Percentiles rank a stretch among this genome's conserved stretches.
phyloP scores from a whole-genome alignment of 2,113 vertebrate genomes.

The Holacanthus passer region DNA sequence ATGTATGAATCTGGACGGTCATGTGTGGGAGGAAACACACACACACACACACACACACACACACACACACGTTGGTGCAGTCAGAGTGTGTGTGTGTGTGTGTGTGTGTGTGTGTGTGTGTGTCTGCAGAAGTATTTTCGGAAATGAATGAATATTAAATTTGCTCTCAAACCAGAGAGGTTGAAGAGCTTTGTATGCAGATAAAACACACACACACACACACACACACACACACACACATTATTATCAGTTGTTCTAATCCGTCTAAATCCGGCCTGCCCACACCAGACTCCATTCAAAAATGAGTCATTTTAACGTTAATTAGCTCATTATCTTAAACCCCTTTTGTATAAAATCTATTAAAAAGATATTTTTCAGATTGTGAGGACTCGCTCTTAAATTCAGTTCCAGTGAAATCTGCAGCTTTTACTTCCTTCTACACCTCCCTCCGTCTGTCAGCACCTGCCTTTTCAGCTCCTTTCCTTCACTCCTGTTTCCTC shows the following conservation, averaged over 20 bases:
- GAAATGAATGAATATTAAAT: neutral
- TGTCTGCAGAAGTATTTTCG: neutral
- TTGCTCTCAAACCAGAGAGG: neutral
- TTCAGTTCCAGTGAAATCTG: neutral
- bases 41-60: neutral
- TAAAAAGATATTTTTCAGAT: neutral
- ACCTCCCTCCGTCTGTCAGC: too few relatives aligned
- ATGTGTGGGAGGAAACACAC: neutral
- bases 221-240: slow-evolving; percentile 1
- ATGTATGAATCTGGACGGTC: neutral
- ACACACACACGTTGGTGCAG: neutral
- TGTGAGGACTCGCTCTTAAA: neutral
- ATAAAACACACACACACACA: slow-evolving; percentile 1
- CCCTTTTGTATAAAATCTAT: neutral
- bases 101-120: neutral
- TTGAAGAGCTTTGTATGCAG: neutral
- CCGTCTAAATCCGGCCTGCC: neutral
- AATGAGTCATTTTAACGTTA: slow-evolving; percentile 1
- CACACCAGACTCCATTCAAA: neutral
- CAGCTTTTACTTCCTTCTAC: slow-evolving; percentile 1
- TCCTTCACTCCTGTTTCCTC: neutral
- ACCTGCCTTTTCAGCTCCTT: neutral
- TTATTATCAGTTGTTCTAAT: neutral
- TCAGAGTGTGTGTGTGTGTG: slow-evolving; percentile 1
- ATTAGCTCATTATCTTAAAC: neutral